These are phyloP conservation scores for Hirtodrosophila histrioides DNA, from an alignment of 2,888 invertebrate genomes.

Conservation along the genomic window DNA sequence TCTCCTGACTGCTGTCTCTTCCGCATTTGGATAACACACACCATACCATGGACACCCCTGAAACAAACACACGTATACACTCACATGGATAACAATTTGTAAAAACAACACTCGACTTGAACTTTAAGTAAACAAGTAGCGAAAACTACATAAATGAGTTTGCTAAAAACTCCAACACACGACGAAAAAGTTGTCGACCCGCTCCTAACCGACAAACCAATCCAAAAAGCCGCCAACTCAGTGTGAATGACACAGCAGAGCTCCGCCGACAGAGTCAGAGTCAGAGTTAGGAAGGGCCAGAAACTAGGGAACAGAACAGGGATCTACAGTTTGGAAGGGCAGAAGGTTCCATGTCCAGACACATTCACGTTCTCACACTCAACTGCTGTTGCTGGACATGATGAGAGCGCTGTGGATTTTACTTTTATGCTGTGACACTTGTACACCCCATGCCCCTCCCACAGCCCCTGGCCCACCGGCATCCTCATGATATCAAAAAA, in stretches of 20 bases:
- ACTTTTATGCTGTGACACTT: conserved; percentile 77
- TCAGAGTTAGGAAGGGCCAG: background rate
- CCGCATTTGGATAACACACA: conserved; percentile 32
- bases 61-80: conserved; percentile 6
- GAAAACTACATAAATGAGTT: conserved; percentile 79
- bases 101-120: conserved; percentile 78
- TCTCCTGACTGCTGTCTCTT: conserved; percentile 21
- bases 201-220: conserved; percentile 17
- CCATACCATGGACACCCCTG: conserved; percentile 16
- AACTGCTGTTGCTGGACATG: conserved; percentile 36
- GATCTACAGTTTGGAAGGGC: conserved; percentile 12
- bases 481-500: conserved; percentile 73
- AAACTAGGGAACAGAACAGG: conserved; percentile 7
- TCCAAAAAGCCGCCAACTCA: conserved; percentile 40
- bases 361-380: conserved; percentile 61
- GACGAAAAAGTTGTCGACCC: conserved; percentile 22
- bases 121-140: conserved; percentile 78
- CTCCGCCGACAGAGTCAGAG: conserved; percentile 1
- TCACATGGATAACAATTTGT: conserved; percentile 72
- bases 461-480: background rate
- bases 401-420: conserved; percentile 44
- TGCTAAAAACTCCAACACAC: conserved; percentile 70
- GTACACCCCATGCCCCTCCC: conserved; percentile 15
- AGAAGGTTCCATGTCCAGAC: conserved; percentile 51
- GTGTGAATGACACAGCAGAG: conserved; percentile 75